phyloP scores from a whole-genome alignment of 2,797 vertebrate species.

The Podarcis lilfordi region DNA sequence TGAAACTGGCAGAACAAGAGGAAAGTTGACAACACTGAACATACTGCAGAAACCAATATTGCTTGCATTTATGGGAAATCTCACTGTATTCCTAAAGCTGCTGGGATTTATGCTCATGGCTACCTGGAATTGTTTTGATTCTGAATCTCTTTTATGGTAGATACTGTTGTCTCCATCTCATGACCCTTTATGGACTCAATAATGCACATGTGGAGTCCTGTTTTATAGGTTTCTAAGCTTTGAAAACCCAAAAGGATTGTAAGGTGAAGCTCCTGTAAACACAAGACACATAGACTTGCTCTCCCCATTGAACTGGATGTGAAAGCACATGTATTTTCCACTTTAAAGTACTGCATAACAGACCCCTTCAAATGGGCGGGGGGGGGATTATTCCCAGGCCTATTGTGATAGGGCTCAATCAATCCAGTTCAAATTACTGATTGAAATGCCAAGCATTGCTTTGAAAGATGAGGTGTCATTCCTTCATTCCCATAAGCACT shows the following conservation, averaged over 20 bases:
- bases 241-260: not conserved
- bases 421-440: fast-evolving
- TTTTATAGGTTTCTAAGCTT: not conserved
- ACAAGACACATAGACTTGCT: not conserved
- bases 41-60: not conserved
- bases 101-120: not conserved
- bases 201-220: not conserved
- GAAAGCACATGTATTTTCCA: not conserved
- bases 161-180: not conserved
- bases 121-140: not conserved
- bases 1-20: not conserved
- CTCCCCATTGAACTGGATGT: not conserved
- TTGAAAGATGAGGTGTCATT: not conserved
- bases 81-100: not conserved
- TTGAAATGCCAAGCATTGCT: not conserved
- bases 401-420: not conserved
- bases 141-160: not conserved
- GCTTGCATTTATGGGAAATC: not conserved
- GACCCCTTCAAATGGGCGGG: not conserved
- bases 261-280: not conserved
- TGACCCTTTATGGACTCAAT: not conserved
- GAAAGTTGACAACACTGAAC: not conserved
- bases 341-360: not conserved
- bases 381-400: not conserved
- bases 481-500: not conserved